A percentile compares a stretch with the other conserved stretches of the same genome.
Evolutionary conservation across 1,140 invertebrate species (phyloP).

Genomic region (Monomorium pharaonis): DNA sequence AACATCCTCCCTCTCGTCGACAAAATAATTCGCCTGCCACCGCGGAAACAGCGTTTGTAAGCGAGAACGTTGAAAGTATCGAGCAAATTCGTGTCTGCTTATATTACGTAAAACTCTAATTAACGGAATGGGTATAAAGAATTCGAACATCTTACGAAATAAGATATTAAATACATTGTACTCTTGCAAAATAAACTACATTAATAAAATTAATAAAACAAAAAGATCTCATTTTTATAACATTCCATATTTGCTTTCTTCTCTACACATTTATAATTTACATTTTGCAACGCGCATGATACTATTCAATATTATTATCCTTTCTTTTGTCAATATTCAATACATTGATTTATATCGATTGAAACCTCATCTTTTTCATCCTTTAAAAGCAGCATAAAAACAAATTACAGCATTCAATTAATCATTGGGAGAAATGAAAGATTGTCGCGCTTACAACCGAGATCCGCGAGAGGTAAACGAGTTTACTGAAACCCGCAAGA

Average conservation of each 20-base stretch:
- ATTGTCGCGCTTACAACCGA: conserved; percentile 34
- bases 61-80: neutral
- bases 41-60: conserved; percentile 12
- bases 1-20: conserved; percentile 28
- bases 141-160: neutral
- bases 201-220: neutral
- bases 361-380: neutral
- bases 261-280: neutral
- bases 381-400: neutral
- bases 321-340: conserved; percentile 1
- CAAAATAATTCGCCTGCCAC: conserved; percentile 19
- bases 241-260: neutral
- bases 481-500: conserved; percentile 39
- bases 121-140: neutral
- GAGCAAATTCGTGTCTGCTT: neutral
- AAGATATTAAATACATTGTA: neutral
- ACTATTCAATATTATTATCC: neutral
- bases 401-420: neutral
- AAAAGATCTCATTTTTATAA: neutral
- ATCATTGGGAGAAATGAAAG: neutral
- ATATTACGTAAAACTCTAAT: neutral
- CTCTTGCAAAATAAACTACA: neutral
- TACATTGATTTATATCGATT: neutral
- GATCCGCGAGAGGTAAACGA: neutral
- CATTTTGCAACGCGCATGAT: neutral